Base-by-base conservation (phyloP, 2,888 invertebrate genomes). In the Cataglyphis albicans region DNA sequence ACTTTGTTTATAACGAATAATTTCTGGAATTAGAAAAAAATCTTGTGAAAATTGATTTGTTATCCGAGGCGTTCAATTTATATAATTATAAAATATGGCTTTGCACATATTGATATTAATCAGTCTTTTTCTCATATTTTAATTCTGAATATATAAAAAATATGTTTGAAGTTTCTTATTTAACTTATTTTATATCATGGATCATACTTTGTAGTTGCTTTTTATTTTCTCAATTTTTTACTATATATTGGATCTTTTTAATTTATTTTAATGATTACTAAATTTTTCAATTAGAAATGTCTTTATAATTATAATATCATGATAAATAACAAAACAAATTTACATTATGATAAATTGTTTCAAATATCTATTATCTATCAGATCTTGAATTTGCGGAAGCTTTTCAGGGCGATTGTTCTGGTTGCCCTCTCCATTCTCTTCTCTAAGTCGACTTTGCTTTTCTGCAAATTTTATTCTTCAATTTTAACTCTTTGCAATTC, bases 401-500 rank as follows among this genome's bases (percentile, higher is more conserved):
- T 38, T 68, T 29, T 52, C n/a, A 52, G n/a, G 21, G 12, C 25
- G 3, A 64, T 61, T 48, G 6, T 18, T 21, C 10, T 35, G 0
- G 0, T 74, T 63, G 32, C 15, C 15, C 3, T 55, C 10, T 73
- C 15, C 10, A 15, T 68, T 76, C 25, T 64, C 32, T 32, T 7
- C 18, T 32, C 15, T n/a, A 68, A 65, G 5, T 38, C 25, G 3
- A 35, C 9, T 21, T 52, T 21, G 38, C 29, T 67, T 76, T 41
- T 76, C 15, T n/a, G 15, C 25, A 44, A 67, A 41, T 57, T 1
- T 29, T n/a, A 15, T 52, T 52, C n/a, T 52, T 57, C 12, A 76
- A 38, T 76, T 29, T 57, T 41, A 55, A 68, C 68, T 68, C 68
- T 76, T 76, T 76, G 76, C 55, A 67, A 15, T 76, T 41, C 15